A percentile compares a stretch with the other conserved stretches of the same genome.
These are phyloP conservation scores for Oncorhynchus mykiss DNA, from an alignment of 2,113 vertebrate genomes.

Conservation along the genomic window DNA sequence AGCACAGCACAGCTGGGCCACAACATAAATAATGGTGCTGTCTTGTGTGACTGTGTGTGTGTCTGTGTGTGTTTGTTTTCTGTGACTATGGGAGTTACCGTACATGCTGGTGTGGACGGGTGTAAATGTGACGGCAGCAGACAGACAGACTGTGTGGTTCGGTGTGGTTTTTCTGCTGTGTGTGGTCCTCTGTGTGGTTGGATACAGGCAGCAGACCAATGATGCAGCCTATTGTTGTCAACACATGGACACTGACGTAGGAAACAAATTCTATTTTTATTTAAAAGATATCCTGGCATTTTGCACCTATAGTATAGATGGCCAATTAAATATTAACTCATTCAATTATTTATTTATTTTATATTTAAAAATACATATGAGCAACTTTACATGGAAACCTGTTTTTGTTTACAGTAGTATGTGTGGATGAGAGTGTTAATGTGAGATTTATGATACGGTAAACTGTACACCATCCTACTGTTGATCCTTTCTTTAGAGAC, in stretches of 20 bases:
- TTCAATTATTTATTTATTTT: background rate
- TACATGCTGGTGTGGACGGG: conserved; percentile 24
- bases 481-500: too few species aligned
- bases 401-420: too few species aligned
- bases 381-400: too few species aligned
- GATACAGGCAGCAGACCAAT: background rate
- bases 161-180: background rate
- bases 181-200: conserved; percentile 31
- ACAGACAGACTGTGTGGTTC: conserved; percentile 10
- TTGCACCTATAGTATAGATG: too few species aligned
- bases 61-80: background rate
- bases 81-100: conserved; percentile 27
- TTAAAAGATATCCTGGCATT: too few species aligned
- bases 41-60: too few species aligned
- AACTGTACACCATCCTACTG: too few species aligned
- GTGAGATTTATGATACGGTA: too few species aligned
- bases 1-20: conserved; percentile 7
- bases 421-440: too few species aligned
- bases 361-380: too few species aligned
- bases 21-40: conserved; percentile 29
- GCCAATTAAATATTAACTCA: background rate
- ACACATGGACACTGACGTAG: background rate
- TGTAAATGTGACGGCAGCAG: conserved; percentile 34
- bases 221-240: background rate
- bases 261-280: background rate